Conservation (phyloP, 2,888 invertebrate species). For the Apamea anceps region DNA sequence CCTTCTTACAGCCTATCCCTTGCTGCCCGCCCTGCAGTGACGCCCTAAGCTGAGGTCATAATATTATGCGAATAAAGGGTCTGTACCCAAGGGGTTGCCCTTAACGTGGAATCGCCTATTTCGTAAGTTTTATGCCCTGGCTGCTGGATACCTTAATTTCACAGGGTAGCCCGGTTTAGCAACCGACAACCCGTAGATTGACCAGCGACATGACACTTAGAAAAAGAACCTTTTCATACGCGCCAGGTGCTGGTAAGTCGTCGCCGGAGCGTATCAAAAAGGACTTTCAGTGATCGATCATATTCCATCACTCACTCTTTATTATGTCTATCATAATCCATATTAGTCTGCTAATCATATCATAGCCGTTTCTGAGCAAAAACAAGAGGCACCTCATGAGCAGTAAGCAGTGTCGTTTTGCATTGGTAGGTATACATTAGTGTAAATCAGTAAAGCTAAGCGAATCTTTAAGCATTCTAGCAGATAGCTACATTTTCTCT, state of each 20-base stretch:
- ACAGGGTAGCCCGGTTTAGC: not conserved
- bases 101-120: not conserved
- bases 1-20: not conserved
- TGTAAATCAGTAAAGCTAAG: not conserved
- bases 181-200: not conserved
- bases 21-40: not conserved
- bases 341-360: not conserved
- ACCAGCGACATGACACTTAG: not conserved
- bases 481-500: not conserved
- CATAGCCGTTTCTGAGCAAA: not conserved
- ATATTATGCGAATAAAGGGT: no score
- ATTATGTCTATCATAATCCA: not conserved
- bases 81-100: no score
- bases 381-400: not conserved
- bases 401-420: not conserved
- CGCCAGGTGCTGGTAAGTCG: not conserved
- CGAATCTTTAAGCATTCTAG: conserved; percentile 6
- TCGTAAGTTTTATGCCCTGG: not conserved
- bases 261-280: not conserved
- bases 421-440: not conserved
- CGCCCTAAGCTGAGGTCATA: not conserved
- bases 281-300: not conserved
- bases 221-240: not conserved
- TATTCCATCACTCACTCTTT: not conserved
- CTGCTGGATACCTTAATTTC: not conserved